Percentiles rank a stretch among this genome's conserved stretches.
Evolutionary conservation across 2,113 vertebrate genomes (phyloP).

Genomic region (Barbus barbus): DNA sequence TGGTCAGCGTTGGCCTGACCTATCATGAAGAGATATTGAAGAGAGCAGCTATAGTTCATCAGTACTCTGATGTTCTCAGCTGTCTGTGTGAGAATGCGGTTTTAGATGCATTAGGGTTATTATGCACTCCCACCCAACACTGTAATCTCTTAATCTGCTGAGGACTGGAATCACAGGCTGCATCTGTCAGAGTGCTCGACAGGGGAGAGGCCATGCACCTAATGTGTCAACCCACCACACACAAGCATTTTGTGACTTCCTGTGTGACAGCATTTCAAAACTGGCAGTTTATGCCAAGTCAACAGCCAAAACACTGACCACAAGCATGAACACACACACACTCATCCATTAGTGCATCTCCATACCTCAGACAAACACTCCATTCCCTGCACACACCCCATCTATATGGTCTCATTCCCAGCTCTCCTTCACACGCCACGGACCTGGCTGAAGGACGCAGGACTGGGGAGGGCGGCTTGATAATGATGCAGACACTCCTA

Average conservation of each 20-base stretch:
- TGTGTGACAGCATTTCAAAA: constrained; percentile 12
- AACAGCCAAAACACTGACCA: constrained; percentile 24
- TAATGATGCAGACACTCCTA: constrained; percentile 50
- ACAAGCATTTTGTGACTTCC: constrained; percentile 14
- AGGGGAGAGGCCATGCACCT: constrained; percentile 38
- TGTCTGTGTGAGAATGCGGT: constrained; percentile 30
- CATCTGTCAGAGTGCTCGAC: constrained; percentile 69
- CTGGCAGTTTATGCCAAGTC: constrained; percentile 7
- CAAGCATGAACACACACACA: constrained; percentile 25
- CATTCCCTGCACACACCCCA: neutral
- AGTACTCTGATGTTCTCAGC: constrained; percentile 18
- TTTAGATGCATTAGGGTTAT: constrained; percentile 68
- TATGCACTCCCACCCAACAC: constrained; percentile 64
- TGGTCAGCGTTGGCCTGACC: neutral
- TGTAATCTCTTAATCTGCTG: constrained; percentile 79
- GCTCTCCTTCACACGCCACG: constrained; percentile 53
- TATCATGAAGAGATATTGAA: constrained; percentile 1
- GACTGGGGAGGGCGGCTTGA: constrained; percentile 20
- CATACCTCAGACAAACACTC: neutral
- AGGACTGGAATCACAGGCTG: constrained; percentile 74
- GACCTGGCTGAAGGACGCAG: constrained; percentile 49
- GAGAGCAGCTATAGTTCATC: neutral
- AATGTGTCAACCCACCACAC: constrained; percentile 26
- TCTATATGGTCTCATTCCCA: constrained; percentile 22
- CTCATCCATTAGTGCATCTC: constrained; percentile 23